Evolutionary conservation across 35 echinoderm and acorn worm genomes (phyloP), one percentile per base, ranked within the genome.

Genomic region (Apostichopus californicus): DNA sequence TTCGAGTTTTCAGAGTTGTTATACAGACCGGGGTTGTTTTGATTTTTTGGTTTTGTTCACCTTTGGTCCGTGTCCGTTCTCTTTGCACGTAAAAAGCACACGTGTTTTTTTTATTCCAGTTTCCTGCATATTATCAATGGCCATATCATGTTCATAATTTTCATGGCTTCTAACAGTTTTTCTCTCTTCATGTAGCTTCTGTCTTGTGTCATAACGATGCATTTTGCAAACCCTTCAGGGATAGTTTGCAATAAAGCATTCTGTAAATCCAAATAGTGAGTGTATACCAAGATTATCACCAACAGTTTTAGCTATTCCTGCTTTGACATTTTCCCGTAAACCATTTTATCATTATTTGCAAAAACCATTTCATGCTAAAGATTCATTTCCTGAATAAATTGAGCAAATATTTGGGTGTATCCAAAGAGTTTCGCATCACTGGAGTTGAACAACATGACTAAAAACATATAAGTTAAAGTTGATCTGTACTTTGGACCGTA

Each of bases 211-310:
- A 28, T 28, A 28, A 28, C 26, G 26, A 1, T 28, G 26, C 26
- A 28, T 28, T 28, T 28, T 28, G 26, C 26, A 28, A 28, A 28
- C 26, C 26, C 26, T 28, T 28, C 26, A 28, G 26, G 26, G 26
- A 28, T 28, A 28, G 26, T 28, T 28, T 28, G 26, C 26, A 28
- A 28, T 28, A 28, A 28, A 28, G 26, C 26, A 28, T 61, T 94
- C 64, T 9, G 54, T 81, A 54, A 94, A 92, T 28, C 93, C 90
- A 94, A 91, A 92, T 6, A 94, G 11, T 5, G 63, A 23, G 77
- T 94, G 56, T 1, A 94, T 79, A 2, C 93, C 93, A 17, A 94
- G 66, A 20, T 95, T 95, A 61, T 95, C 94, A 65, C 91, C 94
- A 3, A 77, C 78, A 26, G 85, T 57, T 90, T 95, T 86, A 28